Percentiles rank a stretch among this genome's conserved stretches.
Evolutionary conservation across 2,797 vertebrate species (phyloP).

Genomic region (Pogonophryne albipinna): DNA sequence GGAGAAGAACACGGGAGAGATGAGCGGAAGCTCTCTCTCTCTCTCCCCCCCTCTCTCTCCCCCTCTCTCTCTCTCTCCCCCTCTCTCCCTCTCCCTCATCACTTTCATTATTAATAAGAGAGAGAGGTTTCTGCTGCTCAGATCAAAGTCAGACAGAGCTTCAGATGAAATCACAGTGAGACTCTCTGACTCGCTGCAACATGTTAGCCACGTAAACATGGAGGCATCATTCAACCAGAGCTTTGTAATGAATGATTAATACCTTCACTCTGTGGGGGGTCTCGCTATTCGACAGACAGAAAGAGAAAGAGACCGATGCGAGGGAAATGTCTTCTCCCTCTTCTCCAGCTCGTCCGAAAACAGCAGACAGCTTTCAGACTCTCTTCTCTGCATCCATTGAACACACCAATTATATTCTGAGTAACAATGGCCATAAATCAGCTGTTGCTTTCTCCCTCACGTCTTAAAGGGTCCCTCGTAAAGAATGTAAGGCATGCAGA

Average conservation of each 20-base stretch:
- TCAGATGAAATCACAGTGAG: no score
- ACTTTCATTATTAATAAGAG: no score
- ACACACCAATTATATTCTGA: conserved; percentile 53
- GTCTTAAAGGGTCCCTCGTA: conserved; percentile 39
- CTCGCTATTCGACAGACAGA: conserved; percentile 17
- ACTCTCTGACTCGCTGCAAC: no score
- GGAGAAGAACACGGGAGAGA: no score
- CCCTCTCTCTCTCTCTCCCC: no score
- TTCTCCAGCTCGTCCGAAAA: conserved; percentile 23
- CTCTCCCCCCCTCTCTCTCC: no score
- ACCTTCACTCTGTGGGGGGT: conserved; percentile 1
- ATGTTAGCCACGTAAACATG: background rate
- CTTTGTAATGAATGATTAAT: conserved; percentile 32
- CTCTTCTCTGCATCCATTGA: conserved; percentile 38
- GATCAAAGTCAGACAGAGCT: no score
- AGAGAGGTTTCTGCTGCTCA: no score
- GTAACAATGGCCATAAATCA: conserved; percentile 65
- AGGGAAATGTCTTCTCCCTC: background rate
- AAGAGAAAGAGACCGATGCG: conserved; percentile 3
- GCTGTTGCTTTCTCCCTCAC: conserved; percentile 48
- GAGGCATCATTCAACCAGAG: conserved; percentile 30
- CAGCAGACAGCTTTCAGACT: background rate
- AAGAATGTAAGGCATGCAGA: conserved; percentile 51
- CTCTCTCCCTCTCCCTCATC: no score
- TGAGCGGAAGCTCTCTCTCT: no score